phyloP scores from a whole-genome alignment of 2,888 invertebrate genomes.

The Pyrgus malvae region DNA sequence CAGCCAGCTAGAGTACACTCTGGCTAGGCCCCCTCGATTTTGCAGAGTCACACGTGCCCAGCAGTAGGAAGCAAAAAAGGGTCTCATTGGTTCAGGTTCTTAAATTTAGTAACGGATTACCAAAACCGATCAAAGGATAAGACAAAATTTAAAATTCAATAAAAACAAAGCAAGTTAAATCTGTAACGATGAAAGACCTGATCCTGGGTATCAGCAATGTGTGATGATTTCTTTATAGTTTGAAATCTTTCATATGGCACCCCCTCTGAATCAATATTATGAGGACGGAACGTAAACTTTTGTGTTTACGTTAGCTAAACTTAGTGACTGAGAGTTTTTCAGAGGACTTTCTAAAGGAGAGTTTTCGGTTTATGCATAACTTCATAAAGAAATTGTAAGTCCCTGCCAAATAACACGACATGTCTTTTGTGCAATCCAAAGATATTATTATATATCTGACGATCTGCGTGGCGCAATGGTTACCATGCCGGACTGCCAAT shows the following conservation, averaged over 20 bases:
- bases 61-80: no score
- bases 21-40: no score
- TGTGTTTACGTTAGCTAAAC: not conserved
- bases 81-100: not conserved
- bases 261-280: not conserved
- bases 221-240: not conserved
- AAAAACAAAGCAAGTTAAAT: not conserved
- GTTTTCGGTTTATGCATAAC: no score
- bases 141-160: not conserved
- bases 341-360: not conserved
- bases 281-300: not conserved
- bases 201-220: not conserved
- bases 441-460: no score
- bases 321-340: not conserved
- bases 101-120: not conserved
- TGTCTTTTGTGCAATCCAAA: no score
- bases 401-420: no score
- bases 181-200: not conserved
- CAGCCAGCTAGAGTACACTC: no score
- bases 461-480: no score
- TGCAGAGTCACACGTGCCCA: no score
- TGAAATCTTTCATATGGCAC: not conserved
- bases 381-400: no score
- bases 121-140: slow-evolving; percentile 7
- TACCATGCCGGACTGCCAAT: no score